Evolutionary conservation across 1,140 invertebrate genomes (phyloP).

Genomic region (Drosophila busckii): DNA sequence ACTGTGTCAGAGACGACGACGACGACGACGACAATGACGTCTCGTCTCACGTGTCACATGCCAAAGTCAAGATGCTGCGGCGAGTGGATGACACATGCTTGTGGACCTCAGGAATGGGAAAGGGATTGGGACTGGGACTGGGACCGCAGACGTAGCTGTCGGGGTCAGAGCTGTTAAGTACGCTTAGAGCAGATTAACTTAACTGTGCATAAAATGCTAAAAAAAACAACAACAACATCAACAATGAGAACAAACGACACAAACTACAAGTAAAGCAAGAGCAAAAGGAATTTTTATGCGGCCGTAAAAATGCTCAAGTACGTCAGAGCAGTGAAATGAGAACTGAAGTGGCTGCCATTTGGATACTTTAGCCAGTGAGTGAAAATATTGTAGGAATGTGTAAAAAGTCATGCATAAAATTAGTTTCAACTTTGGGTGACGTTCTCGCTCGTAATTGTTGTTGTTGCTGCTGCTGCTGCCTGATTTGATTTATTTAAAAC

Average conservation of each 20-base stretch:
- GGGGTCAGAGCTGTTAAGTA: conserved; percentile 48
- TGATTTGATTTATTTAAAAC: conserved; percentile 51
- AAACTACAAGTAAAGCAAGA: conserved; percentile 12
- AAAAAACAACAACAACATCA: conserved; percentile 33
- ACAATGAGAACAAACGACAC: neutral
- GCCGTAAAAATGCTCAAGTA: conserved; percentile 63
- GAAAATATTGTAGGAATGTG: conserved; percentile 69
- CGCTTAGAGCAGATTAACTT: conserved; percentile 72
- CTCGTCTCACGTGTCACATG: conserved; percentile 66
- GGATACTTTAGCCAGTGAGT: conserved; percentile 46
- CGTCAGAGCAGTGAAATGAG: conserved; percentile 8
- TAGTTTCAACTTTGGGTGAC: conserved; percentile 72
- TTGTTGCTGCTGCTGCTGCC: conserved; percentile 21
- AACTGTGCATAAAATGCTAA: conserved; percentile 71
- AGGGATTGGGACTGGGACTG: neutral
- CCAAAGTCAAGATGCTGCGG: conserved; percentile 19
- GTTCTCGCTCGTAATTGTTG: no score
- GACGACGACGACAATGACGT: conserved; percentile 5
- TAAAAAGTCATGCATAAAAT: conserved; percentile 76
- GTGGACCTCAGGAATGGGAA: conserved; percentile 19
- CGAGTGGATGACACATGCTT: conserved; percentile 70
- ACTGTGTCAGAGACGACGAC: conserved; percentile 51
- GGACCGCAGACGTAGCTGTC: conserved; percentile 4
- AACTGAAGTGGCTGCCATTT: conserved; percentile 61
- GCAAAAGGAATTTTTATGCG: conserved; percentile 52